Base-by-base conservation (phyloP, 2,888 invertebrate species). In the Oligia fasciuncula region DNA sequence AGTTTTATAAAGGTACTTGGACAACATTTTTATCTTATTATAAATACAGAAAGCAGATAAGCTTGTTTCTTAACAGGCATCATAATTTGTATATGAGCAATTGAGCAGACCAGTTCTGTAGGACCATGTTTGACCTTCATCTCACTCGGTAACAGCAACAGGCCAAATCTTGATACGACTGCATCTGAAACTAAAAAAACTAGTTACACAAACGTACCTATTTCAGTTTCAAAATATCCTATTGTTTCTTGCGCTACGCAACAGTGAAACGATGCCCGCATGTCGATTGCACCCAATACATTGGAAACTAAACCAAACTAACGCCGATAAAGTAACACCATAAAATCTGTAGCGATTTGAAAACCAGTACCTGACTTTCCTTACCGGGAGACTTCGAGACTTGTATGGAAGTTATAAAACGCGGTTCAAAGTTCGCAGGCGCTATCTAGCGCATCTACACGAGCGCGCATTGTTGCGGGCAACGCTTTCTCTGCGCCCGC, bases 391-490 rank as follows among this genome's bases (percentile, higher is more conserved):
- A 51, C 76, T 82, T 83, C 81, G 77, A 86, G 81, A 74, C 80
- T 87, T 81, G 87, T 88, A 85, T 85, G 85, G 84, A 80, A 82
- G 87, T 87, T 87, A 88, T 85, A 87, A 83, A 85, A 85, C 87
- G 85, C 75, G 85, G 92, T 91, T 92, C 92, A 92, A 91, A 92
- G 92, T 91, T 91, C 91, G 89, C 86, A 79, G 77, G 81, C 85
- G 77, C 85, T 92, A 92, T 92, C 92, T 91, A 89, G 91, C 88
- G 85, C 90, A 92, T 92, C 91, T 90, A 91, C 90, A 87, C 88
- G 87, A 87, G 81, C 86, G 87, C 81, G 86, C 91, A 91, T 91
- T 90, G 91, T 91, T 88, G 87, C 80, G 85, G 89, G 83, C 86
- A 87, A 85, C 87, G 91, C 92, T 91, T 92, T 92, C 91, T 91